Conservation (phyloP, 1,140 invertebrate species). For the Halesus radiatus region DNA sequence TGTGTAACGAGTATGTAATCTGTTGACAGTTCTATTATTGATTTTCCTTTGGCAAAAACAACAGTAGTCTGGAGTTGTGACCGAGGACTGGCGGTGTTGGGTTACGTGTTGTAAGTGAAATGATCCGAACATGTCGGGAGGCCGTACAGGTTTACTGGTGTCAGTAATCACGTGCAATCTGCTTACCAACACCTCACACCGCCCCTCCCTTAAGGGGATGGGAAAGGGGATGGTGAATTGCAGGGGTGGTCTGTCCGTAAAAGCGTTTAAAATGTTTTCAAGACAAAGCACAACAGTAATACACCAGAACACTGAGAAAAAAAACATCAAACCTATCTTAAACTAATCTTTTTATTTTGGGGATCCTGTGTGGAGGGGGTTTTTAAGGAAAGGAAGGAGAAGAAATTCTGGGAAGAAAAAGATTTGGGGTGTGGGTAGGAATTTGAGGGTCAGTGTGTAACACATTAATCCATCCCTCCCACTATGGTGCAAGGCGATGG, state of each 20-base stretch:
- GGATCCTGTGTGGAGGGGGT: too few species aligned
- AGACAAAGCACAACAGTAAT: too few species aligned
- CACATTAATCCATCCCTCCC: too few species aligned
- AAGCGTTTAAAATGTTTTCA: too few species aligned
- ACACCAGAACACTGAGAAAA: too few species aligned
- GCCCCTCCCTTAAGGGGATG: background rate
- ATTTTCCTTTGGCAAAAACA: constrained; percentile 4
- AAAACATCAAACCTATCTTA: too few species aligned
- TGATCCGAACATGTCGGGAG: constrained; percentile 21
- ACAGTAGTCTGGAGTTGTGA: background rate
- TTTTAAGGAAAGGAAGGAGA: too few species aligned
- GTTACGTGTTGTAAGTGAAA: constrained; percentile 24
- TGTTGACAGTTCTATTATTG: constrained; percentile 7
- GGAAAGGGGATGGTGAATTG: background rate
- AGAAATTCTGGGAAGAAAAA: too few species aligned
- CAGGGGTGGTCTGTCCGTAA: background rate
- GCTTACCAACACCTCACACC: constrained; percentile 19
- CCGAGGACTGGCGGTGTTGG: background rate
- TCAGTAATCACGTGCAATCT: constrained; percentile 27
- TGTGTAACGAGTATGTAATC: constrained; percentile 21
- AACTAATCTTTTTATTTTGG: too few species aligned
- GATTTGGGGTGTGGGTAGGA: too few species aligned
- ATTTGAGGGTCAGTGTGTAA: too few species aligned
- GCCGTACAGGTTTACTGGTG: constrained; percentile 6
- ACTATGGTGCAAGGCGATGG: too few species aligned